Base-by-base conservation (phyloP, 2,113 vertebrate species). In the Leucosticte australis region DNA sequence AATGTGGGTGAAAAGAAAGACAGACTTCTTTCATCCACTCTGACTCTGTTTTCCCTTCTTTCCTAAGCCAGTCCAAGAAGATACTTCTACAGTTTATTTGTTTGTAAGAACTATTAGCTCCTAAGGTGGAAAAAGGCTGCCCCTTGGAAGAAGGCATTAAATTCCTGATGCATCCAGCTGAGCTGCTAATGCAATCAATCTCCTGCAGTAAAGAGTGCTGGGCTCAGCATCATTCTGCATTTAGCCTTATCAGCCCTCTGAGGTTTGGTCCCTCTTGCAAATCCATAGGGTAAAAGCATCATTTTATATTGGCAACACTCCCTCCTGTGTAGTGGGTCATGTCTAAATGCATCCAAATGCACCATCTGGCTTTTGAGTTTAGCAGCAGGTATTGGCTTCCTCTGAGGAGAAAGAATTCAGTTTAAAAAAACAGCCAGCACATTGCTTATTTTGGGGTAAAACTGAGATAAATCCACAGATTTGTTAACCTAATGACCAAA, bases 341-440 rank as follows among this genome's bases (percentile, higher is more conserved):
- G 50, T 75, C 92, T 95, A 88, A 97, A 94, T 64, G 75, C 88
- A 86, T 88, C 87, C 89, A 86, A 87, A 68, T 10, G 57, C 57
- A 62, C 94, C 81, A 70, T 59, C 76, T 95, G 89, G 76, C 73
- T 56, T 82, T 47, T 21, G 56, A 70, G 50, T 78, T 70, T 71
- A 94, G 50, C 65, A 89, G 89, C 75, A 87, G 63, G 23, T 79
- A 47, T 20, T 78, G 89, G 82, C 67, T 86, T 80, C 39, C 42
- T 79, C 81, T 52, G 65, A 47, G 46, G 55, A 33, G 63, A 59
- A 85, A 85, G 49, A 85, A 68, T 74, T 75, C 31, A 27, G 46
- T 73, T 46, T 35, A 46, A 73, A 94, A 91, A 91, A 89, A 2
- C 28, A 80, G 31, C 22, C 76, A 94, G 10, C 13, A 37, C 18